Conservation (phyloP, 2,113 vertebrate genomes). For the Oceanites oceanicus region DNA sequence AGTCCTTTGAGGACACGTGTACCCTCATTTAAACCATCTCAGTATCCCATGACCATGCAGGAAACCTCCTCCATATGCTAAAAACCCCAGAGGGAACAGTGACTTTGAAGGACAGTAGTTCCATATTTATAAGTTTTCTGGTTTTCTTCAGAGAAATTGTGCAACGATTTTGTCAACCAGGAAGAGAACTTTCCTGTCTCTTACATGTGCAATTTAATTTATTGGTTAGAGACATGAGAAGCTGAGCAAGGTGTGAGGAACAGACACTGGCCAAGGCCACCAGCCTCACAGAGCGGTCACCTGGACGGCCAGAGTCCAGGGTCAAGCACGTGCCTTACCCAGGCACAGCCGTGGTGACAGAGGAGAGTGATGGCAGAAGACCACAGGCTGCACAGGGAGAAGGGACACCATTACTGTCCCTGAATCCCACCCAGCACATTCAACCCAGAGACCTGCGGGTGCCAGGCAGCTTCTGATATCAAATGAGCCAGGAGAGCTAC, state of each 20-base stretch:
- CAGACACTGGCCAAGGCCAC: background rate
- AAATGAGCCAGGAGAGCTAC: background rate
- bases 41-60: background rate
- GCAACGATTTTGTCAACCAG: background rate
- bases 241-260: background rate
- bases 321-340: accelerated
- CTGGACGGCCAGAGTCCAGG: accelerated
- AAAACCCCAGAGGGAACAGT: background rate
- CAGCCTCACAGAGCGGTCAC: background rate
- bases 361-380: background rate
- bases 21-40: background rate
- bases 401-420: accelerated
- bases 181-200: background rate
- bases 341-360: background rate
- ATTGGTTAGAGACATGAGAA: background rate
- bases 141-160: background rate
- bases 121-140: background rate
- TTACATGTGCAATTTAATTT: background rate
- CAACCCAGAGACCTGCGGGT: background rate
- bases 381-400: background rate
- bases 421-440: background rate
- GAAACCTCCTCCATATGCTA: background rate
- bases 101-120: background rate
- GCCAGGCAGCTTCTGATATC: background rate
- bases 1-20: background rate